phyloP scores from a whole-genome alignment of 2,888 invertebrate genomes.

The Idaea straminata region DNA sequence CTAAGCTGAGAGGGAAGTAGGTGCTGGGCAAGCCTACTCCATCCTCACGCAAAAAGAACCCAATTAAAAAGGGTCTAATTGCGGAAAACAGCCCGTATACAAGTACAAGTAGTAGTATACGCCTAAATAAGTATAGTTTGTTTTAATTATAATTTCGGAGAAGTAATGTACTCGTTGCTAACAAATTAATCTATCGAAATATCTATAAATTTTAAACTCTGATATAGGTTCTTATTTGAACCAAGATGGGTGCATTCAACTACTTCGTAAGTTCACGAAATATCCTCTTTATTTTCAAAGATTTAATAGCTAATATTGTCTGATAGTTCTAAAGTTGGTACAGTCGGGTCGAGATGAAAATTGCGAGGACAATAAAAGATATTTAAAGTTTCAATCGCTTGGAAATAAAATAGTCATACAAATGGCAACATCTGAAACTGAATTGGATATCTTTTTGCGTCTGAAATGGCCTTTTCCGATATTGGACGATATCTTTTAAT shows the following conservation, averaged over 20 bases:
- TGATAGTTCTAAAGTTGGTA: constrained; percentile 15
- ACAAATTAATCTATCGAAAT: neutral
- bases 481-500: neutral
- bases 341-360: constrained; percentile 1
- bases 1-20: too few species aligned
- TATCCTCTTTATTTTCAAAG: constrained; percentile 33
- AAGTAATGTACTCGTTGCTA: too few species aligned
- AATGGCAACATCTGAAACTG: neutral
- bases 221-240: too few species aligned
- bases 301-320: constrained; percentile 41
- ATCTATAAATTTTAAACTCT: neutral
- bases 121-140: too few species aligned
- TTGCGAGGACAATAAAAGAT: constrained; percentile 4
- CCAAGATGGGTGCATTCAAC: constrained; percentile 34
- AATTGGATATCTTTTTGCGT: neutral
- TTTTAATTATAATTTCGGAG: too few species aligned
- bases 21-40: too few species aligned
- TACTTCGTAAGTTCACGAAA: constrained; percentile 33
- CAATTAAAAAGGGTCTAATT: too few species aligned
- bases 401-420: neutral
- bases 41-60: too few species aligned
- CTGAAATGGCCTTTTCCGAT: neutral
- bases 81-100: too few species aligned
- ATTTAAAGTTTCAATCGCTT: neutral
- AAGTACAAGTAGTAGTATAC: too few species aligned